Percentiles rank a stretch among this genome's conserved stretches.
Evolutionary conservation across 2,113 vertebrate genomes (phyloP).

Genomic region (Corythoichthys intestinalis): DNA sequence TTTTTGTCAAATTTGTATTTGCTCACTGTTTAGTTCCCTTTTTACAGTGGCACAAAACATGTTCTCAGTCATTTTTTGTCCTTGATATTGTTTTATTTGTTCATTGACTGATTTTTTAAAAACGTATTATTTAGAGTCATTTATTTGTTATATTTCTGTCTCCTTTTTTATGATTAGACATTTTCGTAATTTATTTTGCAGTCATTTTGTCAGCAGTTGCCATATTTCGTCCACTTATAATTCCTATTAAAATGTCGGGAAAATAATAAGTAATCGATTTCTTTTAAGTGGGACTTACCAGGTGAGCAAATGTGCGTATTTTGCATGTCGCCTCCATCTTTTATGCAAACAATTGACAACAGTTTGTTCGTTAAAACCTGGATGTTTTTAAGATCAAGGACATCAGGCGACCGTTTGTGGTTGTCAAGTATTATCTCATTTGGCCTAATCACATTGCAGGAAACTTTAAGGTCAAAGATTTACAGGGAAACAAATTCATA

Average conservation of each 20-base stretch:
- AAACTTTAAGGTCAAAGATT: background rate
- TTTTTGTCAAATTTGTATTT: no score
- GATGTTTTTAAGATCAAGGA: background rate
- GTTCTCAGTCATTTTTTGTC: no score
- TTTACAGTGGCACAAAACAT: no score
- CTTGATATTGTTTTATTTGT: no score
- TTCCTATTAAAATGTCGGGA: background rate
- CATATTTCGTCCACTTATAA: background rate
- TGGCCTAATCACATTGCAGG: background rate
- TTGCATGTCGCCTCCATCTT: constrained; percentile 40
- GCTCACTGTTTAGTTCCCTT: no score
- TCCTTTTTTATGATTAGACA: background rate
- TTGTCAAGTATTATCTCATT: background rate
- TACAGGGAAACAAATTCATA: background rate
- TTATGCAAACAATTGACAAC: constrained; percentile 33
- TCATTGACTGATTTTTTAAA: no score
- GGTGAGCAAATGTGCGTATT: background rate
- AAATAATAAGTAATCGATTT: no score
- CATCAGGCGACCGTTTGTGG: background rate
- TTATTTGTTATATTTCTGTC: background rate
- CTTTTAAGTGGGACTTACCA: background rate
- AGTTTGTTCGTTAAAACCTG: background rate
- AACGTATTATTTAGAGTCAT: background rate
- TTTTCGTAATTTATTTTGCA: background rate
- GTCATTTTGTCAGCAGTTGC: background rate